A percentile compares a stretch with the other conserved stretches of the same genome.
Evolutionary conservation across 2,113 vertebrate genomes (phyloP).

Genomic region (Garra rufa): DNA sequence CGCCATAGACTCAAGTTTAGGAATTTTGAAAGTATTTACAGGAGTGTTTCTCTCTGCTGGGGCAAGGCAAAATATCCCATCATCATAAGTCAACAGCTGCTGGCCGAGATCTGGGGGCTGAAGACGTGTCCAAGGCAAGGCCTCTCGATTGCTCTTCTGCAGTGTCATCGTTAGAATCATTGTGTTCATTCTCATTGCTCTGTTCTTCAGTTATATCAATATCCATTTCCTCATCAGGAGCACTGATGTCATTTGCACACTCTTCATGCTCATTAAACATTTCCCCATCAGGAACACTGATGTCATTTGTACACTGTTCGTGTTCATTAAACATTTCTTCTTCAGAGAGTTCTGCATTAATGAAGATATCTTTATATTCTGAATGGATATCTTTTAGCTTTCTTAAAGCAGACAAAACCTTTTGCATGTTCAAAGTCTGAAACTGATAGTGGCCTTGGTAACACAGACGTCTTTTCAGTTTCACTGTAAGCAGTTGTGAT

Average conservation of each 20-base stretch:
- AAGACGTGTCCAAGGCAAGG: conserved; percentile 45
- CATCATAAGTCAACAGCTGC: conserved; percentile 49
- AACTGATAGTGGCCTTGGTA: conserved; percentile 56
- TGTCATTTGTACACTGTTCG: neutral
- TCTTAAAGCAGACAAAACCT: conserved; percentile 42
- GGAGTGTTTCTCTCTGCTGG: conserved; percentile 44
- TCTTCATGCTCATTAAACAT: no score
- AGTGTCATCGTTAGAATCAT: conserved; percentile 18
- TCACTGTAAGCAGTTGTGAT: conserved; percentile 48
- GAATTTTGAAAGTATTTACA: conserved; percentile 49
- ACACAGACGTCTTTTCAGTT: conserved; percentile 48
- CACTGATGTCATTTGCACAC: no score
- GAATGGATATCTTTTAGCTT: conserved; percentile 49
- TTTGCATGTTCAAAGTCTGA: conserved; percentile 49
- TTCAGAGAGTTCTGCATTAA: neutral
- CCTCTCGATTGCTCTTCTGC: conserved; percentile 13
- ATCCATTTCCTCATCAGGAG: conserved; percentile 11
- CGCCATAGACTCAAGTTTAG: conserved; percentile 43
- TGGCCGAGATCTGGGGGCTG: conserved; percentile 48
- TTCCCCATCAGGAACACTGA: no score
- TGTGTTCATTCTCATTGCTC: neutral
- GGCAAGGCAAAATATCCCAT: conserved; percentile 51
- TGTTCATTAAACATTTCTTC: neutral
- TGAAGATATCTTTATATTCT: conserved; percentile 35
- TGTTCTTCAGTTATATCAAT: neutral